phyloP scores from a whole-genome alignment of 2,113 vertebrate species.

The Oxygymnocypris stewartii region DNA sequence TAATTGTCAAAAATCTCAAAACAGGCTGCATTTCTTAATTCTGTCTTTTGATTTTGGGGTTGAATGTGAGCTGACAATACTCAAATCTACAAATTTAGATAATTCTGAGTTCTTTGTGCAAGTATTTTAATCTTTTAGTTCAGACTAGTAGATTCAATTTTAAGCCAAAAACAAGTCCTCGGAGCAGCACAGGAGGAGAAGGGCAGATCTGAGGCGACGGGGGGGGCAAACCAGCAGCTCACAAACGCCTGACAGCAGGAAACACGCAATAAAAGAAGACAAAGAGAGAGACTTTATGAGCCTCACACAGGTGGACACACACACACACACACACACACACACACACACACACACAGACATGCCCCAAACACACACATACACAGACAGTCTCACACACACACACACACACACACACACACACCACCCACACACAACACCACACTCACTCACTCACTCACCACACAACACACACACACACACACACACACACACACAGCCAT shows the following conservation, averaged over 20 bases:
- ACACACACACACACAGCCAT: too few species aligned
- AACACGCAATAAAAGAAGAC: constrained; percentile 69
- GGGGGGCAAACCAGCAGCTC: not conserved
- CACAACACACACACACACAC: too few species aligned
- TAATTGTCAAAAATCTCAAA: not conserved
- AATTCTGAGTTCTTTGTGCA: not conserved
- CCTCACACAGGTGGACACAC: constrained; percentile 69
- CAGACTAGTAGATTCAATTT: not conserved
- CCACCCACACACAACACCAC: too few species aligned
- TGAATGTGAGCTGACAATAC: not conserved
- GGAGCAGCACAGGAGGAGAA: constrained; percentile 40
- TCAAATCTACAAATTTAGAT: not conserved
- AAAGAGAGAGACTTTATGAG: constrained; percentile 76
- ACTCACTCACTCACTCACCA: too few species aligned
- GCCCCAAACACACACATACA: not conserved
- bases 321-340: too few species aligned
- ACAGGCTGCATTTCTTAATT: not conserved
- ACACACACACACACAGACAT: too few species aligned
- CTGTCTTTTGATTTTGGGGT: not conserved
- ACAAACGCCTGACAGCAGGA: constrained; percentile 69
- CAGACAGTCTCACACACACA: too few species aligned
- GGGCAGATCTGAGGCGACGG: constrained; percentile 42
- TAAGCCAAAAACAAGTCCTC: not conserved
- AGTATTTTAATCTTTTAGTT: not conserved
- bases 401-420: too few species aligned